Percentiles rank a stretch among this genome's conserved stretches.
Evolutionary conservation across 1,140 invertebrate genomes (phyloP).

Genomic region (Nasonia giraulti): DNA sequence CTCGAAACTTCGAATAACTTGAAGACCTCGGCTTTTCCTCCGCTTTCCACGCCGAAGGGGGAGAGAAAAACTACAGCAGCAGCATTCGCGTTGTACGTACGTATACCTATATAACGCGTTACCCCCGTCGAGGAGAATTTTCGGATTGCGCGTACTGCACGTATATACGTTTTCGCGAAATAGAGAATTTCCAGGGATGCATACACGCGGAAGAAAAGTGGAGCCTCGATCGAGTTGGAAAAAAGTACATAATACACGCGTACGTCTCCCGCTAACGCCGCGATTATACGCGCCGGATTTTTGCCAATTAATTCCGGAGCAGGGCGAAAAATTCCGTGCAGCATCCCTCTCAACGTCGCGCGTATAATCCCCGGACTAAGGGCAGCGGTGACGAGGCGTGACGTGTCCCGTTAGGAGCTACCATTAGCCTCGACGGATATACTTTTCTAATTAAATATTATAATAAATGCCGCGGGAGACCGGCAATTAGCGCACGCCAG

Average conservation of each 20-base stretch:
- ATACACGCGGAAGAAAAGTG: background rate
- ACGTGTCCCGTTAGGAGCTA: slow-evolving; percentile 65
- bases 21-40: slow-evolving; percentile 55
- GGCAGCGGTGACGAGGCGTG: slow-evolving; percentile 67
- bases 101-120: background rate
- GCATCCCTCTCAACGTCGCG: background rate
- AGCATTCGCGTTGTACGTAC: background rate
- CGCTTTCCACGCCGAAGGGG: slow-evolving; percentile 23
- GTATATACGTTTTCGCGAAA: background rate
- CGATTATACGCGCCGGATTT: slow-evolving; percentile 61
- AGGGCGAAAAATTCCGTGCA: slow-evolving; percentile 61
- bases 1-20: slow-evolving; percentile 72
- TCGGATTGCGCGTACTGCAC: background rate
- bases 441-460: slow-evolving; percentile 67
- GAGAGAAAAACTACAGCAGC: background rate
- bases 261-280: slow-evolving; percentile 56
- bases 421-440: slow-evolving; percentile 63
- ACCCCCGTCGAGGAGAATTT: background rate
- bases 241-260: slow-evolving; percentile 24
- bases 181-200: background rate
- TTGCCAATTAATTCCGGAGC: slow-evolving; percentile 69
- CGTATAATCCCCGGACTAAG: slow-evolving; percentile 32
- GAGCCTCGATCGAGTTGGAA: background rate
- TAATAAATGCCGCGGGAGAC: slow-evolving; percentile 65
- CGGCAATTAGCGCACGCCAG: slow-evolving; percentile 52